These are phyloP conservation scores for Aphrophora alni DNA, from an alignment of 2,888 invertebrate genomes.

Conservation along the genomic window DNA sequence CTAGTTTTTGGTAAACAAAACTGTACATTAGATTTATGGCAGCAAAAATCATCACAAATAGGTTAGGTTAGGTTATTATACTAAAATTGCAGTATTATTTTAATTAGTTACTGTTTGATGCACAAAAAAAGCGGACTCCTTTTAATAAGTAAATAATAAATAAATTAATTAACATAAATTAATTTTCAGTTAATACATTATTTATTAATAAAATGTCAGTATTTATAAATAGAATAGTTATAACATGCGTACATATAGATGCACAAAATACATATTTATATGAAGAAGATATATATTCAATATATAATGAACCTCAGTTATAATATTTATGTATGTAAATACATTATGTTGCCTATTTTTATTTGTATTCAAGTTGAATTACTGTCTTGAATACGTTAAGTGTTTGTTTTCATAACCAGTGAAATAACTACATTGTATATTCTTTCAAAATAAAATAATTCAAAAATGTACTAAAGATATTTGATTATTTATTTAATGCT, in stretches of 20 bases:
- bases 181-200: no score
- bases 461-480: not conserved
- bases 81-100: no score
- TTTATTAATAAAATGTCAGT: not conserved
- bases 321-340: not conserved
- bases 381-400: not conserved
- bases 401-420: not conserved
- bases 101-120: no score
- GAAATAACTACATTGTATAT: slow-evolving; percentile 7
- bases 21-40: no score
- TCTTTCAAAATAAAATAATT: not conserved
- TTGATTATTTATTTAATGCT: no score
- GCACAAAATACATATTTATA: slow-evolving; percentile 1
- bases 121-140: no score
- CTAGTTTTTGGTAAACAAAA: no score
- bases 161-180: no score
- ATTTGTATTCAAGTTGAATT: not conserved
- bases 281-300: not conserved
- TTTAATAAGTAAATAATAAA: no score
- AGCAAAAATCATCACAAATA: no score
- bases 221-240: not conserved
- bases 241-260: not conserved
- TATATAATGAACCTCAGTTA: not conserved
- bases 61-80: no score
- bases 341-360: not conserved